Base-by-base conservation (phyloP, 2,888 invertebrate genomes). In the Leucoma salicis region DNA sequence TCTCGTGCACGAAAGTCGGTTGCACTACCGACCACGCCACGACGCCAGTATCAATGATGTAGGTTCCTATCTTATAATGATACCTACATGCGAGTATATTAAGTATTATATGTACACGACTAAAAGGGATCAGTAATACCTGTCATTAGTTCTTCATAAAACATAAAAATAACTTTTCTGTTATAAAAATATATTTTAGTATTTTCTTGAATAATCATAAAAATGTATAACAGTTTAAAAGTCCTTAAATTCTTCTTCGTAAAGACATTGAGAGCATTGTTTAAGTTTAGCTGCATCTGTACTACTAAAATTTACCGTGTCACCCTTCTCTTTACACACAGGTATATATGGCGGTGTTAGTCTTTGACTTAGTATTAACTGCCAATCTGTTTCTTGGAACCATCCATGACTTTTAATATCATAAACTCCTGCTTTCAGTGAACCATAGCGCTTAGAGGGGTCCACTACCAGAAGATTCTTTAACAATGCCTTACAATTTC, bases 361-460 rank as follows among this genome's bases (percentile, higher is more conserved):
- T 77, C 93, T 94, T 69, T 94, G 93, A 72, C 95, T 92, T 49
- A 96, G 94, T 57, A 98, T 90, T 14, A 92, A 90, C 47, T 93
- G 91, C 97, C 97, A 99, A 72, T 96, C 93, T 1, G 93, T 92
- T 2, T 93, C 91, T 35, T 91, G 86, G 71, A 98, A 99, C 97
- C 98, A 99, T 38, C 90, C 90, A 78, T 98, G 97, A 42, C 91
- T 92, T 82, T 98, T 98, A 53, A 99, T 97, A 77, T 99, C 98
- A 66, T 92, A 93, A 5, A 94, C 93, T 13, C 97, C 98, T 56
- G 94, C 93, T 78, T 95, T 95, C 46, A 98, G 88, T 72, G 97
- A 97, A 15, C 99, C 99, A 75, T 90, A 96, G 37, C 97, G 93
- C 50, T 81, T 86, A 10, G 63, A 65, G 0, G 82, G 73, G 48